Conservation (phyloP, 2,797 vertebrate genomes). For the Rhynchotus rufescens region DNA sequence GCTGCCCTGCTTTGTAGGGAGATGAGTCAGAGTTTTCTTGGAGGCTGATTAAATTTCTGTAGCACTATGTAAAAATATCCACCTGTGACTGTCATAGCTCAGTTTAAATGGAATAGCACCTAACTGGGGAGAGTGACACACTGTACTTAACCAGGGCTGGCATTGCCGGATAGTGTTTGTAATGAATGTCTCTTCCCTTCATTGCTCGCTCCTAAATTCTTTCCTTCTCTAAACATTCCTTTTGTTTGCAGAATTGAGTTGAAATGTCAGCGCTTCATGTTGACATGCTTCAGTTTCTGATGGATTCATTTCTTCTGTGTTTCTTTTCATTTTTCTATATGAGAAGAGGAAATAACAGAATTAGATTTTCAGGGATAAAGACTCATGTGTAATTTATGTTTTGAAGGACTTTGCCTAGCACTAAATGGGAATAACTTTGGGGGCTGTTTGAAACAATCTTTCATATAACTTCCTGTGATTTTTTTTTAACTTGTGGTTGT, state of each 20-base stretch:
- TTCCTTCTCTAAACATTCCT: conserved; percentile 37
- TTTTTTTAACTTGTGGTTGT: not conserved
- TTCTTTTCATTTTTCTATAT: conserved; percentile 39
- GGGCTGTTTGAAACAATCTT: not conserved
- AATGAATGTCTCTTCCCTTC: conserved; percentile 5
- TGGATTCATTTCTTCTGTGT: conserved; percentile 34
- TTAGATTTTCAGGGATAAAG: conserved; percentile 49
- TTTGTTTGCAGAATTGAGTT: conserved; percentile 55
- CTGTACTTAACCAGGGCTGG: not conserved
- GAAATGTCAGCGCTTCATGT: conserved; percentile 31
- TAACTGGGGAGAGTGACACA: not conserved
- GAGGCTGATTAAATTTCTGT: not conserved
- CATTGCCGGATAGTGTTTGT: not conserved
- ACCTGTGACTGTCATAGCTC: not conserved
- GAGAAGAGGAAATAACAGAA: conserved; percentile 24
- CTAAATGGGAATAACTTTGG: conserved; percentile 23
- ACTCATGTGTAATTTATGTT: conserved; percentile 28
- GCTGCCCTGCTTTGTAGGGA: not conserved
- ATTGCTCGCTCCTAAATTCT: not conserved
- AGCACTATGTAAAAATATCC: not conserved
- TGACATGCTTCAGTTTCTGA: conserved; percentile 41
- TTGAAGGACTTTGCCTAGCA: not conserved
- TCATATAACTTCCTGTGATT: not conserved
- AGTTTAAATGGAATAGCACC: not conserved
- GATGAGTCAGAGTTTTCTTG: not conserved